A percentile compares a stretch with the other conserved stretches of the same genome.
Conservation (phyloP, 2,797 vertebrate genomes). For the Menidia menidia region DNA sequence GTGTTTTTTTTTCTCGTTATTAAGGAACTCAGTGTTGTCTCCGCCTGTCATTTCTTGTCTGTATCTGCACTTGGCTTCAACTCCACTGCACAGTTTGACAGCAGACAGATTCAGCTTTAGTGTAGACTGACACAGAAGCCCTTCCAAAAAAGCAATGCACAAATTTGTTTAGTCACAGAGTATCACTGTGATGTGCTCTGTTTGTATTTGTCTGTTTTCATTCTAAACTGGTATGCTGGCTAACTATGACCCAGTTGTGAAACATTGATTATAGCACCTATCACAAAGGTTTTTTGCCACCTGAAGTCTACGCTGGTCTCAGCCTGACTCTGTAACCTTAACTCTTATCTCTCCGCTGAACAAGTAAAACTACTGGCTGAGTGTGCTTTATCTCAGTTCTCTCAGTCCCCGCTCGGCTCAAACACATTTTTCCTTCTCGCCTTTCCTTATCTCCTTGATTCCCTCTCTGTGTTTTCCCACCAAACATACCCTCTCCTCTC, state of each 20-base stretch:
- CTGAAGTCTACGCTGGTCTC: background rate
- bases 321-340: background rate
- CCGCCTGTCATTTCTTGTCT: too few species aligned
- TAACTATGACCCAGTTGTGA: background rate
- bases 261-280: background rate
- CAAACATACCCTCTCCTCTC: background rate
- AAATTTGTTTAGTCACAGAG: background rate
- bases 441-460: background rate
- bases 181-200: background rate
- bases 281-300: background rate
- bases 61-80: too few species aligned
- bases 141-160: too few species aligned
- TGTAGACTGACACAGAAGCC: too few species aligned
- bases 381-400: constrained; percentile 12
- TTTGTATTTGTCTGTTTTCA: background rate
- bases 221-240: constrained; percentile 2
- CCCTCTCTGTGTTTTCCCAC: background rate
- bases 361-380: constrained; percentile 4
- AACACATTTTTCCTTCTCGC: constrained; percentile 7
- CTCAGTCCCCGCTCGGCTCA: background rate
- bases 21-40: too few species aligned
- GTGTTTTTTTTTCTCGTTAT: too few species aligned
- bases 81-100: too few species aligned
- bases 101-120: too few species aligned
- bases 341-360: constrained; percentile 13